A percentile compares a stretch with the other conserved stretches of the same genome.
These are phyloP conservation scores for Cantharis nigra DNA, from an alignment of 2,888 invertebrate genomes.

Conservation along the genomic window DNA sequence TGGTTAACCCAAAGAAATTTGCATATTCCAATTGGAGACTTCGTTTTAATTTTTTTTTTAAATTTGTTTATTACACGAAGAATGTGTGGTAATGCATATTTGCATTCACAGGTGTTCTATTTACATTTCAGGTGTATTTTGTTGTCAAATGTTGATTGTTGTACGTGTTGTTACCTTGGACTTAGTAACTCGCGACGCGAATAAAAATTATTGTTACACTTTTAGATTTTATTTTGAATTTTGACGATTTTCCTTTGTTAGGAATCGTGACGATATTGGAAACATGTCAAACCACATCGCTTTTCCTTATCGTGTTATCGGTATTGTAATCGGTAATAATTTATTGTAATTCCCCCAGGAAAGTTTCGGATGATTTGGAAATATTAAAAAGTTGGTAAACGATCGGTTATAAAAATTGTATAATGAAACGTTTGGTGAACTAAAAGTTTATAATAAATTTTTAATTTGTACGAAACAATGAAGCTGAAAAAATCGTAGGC, in stretches of 20 bases:
- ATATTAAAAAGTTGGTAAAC: background rate
- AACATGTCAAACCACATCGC: background rate
- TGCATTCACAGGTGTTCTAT: conserved; percentile 19
- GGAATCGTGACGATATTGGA: background rate
- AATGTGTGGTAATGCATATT: conserved; percentile 2
- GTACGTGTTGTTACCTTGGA: conserved; percentile 18
- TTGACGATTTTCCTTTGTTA: background rate
- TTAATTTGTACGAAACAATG: background rate
- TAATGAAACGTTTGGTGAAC: background rate
- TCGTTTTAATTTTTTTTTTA: background rate
- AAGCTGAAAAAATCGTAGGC: background rate
- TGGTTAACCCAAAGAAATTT: background rate
- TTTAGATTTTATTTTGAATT: background rate
- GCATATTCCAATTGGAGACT: background rate
- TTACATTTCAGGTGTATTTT: conserved; percentile 21
- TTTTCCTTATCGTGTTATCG: background rate
- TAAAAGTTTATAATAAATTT: background rate
- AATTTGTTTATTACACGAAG: background rate
- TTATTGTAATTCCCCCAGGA: background rate
- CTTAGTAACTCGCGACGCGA: conserved; percentile 15
- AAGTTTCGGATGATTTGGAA: background rate
- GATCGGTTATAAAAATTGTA: background rate
- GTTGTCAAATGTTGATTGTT: conserved; percentile 23
- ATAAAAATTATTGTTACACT: background rate
- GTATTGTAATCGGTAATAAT: background rate